Evolutionary conservation across 2,888 invertebrate genomes (phyloP).

Genomic region (Mellilla xanthometata): DNA sequence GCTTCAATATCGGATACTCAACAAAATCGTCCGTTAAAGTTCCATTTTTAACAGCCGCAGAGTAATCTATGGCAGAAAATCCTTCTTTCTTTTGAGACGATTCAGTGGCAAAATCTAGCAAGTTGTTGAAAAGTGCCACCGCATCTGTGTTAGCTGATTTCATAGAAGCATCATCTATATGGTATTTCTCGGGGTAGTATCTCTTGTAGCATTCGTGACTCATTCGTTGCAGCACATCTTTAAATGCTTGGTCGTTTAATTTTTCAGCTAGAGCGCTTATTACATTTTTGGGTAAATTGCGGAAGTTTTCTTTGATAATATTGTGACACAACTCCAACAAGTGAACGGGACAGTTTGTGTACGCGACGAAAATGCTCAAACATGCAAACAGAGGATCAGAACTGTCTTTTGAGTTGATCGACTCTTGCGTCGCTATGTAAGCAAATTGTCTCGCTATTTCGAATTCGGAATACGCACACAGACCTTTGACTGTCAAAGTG

Average conservation of each 20-base stretch:
- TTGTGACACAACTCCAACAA: conserved; percentile 37
- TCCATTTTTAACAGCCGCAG: conserved; percentile 66
- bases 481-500: conserved; percentile 63
- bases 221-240: conserved; percentile 29
- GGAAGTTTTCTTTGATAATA: conserved; percentile 39
- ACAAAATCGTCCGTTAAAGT: conserved; percentile 71
- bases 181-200: conserved; percentile 54
- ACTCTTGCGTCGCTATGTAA: conserved; percentile 55
- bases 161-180: conserved; percentile 31
- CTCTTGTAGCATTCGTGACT: conserved; percentile 42
- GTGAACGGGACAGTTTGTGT: conserved; percentile 53
- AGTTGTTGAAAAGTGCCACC: conserved; percentile 69
- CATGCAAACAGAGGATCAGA: conserved; percentile 33
- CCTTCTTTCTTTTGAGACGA: conserved; percentile 31
- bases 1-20: conserved; percentile 78
- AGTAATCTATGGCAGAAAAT: conserved; percentile 75
- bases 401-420: conserved; percentile 21
- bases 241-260: conserved; percentile 46
- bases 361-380: conserved; percentile 49
- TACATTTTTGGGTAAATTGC: conserved; percentile 25
- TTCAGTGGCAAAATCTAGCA: conserved; percentile 40
- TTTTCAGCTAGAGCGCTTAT: conserved; percentile 26
- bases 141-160: conserved; percentile 61
- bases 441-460: conserved; percentile 82
- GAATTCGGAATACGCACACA: conserved; percentile 76